Percentiles rank a stretch among this genome's conserved stretches.
These are phyloP conservation scores for Brachionus plicatilis DNA, from an alignment of 1,140 invertebrate genomes.

Conservation along the genomic window DNA sequence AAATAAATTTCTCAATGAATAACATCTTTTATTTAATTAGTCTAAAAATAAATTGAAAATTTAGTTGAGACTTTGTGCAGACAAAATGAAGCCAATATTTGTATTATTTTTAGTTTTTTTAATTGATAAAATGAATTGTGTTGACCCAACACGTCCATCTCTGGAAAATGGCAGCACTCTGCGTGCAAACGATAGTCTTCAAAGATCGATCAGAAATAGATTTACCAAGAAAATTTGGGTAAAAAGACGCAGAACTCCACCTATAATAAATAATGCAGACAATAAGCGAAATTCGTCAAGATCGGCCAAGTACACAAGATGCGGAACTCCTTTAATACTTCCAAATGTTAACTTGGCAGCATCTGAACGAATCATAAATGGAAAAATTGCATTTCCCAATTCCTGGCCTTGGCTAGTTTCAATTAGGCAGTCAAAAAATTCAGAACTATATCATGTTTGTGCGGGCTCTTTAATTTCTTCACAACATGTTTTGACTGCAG, in stretches of 20 bases:
- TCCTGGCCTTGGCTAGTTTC: constrained; percentile 8
- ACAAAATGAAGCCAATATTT: neutral
- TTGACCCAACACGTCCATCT: neutral
- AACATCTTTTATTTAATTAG: no score
- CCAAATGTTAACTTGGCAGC: neutral
- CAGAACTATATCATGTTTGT: neutral
- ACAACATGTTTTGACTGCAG: neutral
- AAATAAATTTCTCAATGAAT: no score
- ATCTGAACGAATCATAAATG: neutral
- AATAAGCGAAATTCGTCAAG: neutral
- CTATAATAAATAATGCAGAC: neutral
- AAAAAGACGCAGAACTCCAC: neutral
- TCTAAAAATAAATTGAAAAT: no score
- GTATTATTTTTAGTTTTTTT: neutral
- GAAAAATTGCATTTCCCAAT: neutral
- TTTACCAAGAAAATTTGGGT: neutral
- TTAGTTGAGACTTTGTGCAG: neutral
- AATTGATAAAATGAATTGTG: neutral
- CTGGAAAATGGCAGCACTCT: neutral
- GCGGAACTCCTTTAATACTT: neutral
- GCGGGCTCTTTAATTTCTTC: neutral
- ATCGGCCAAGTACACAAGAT: neutral
- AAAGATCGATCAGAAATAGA: neutral
- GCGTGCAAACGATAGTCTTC: neutral
- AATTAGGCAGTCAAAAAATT: neutral